Conservation (phyloP, 1,140 invertebrate species). For the Nephotettix cincticeps region DNA sequence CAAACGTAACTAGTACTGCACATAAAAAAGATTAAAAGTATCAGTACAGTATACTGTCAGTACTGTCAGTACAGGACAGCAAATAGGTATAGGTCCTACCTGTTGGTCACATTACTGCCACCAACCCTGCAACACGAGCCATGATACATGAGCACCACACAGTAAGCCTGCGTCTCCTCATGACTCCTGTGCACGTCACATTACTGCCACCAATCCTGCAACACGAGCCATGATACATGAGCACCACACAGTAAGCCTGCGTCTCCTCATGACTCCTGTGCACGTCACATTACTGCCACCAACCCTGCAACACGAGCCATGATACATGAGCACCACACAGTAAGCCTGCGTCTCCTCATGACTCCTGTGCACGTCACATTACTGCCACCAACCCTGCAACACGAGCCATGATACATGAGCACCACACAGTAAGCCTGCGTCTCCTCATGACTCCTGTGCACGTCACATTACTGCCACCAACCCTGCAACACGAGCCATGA, state of each 20-base stretch:
- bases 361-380: background rate
- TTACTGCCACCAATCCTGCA: background rate
- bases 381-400: background rate
- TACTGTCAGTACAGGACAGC: too few relatives aligned
- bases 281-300: conserved; percentile 12
- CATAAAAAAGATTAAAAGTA: too few relatives aligned
- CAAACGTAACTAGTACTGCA: too few relatives aligned
- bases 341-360: conserved; percentile 5
- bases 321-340: too few relatives aligned
- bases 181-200: background rate
- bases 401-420: background rate
- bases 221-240: background rate
- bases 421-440: too few relatives aligned
- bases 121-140: too few relatives aligned
- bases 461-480: too few relatives aligned
- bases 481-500: background rate
- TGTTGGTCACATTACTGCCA: too few relatives aligned
- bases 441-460: too few relatives aligned
- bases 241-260: conserved; percentile 11
- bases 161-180: conserved; percentile 1
- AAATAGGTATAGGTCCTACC: too few relatives aligned
- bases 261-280: background rate
- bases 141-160: too few relatives aligned
- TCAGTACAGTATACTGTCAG: too few relatives aligned
- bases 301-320: background rate